phyloP scores from a whole-genome alignment of 2,888 invertebrate genomes.

The Heterodera filipjevi region DNA sequence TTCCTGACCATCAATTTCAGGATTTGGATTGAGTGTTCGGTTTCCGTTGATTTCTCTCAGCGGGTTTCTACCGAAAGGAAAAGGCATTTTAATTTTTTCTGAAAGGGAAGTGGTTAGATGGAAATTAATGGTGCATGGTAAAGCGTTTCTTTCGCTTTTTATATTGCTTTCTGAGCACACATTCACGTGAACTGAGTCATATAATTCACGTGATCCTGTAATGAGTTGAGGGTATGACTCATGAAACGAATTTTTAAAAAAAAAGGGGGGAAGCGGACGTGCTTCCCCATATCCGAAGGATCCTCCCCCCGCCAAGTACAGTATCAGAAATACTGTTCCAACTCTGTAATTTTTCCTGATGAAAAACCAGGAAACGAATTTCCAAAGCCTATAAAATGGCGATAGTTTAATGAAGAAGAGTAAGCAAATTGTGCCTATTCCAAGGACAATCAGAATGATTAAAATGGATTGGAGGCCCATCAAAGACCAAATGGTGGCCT shows the following conservation, averaged over 20 bases:
- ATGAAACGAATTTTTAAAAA: too few relatives aligned
- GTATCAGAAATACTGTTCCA: not conserved
- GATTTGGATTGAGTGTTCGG: too few relatives aligned
- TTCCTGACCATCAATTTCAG: too few relatives aligned
- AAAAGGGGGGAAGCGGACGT: not conserved
- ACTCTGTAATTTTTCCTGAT: too few relatives aligned
- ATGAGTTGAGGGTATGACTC: too few relatives aligned
- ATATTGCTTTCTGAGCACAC: too few relatives aligned
- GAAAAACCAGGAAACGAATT: not conserved
- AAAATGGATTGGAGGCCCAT: not conserved
- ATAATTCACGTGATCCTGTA: too few relatives aligned
- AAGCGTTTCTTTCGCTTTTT: too few relatives aligned
- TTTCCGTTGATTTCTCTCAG: too few relatives aligned
- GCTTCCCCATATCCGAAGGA: not conserved
- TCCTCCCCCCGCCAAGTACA: not conserved
- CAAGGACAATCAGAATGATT: not conserved
- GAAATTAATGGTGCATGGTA: too few relatives aligned
- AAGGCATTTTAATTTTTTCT: not conserved
- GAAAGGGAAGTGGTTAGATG: too few relatives aligned
- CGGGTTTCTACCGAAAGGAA: not conserved
- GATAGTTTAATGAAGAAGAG: not conserved
- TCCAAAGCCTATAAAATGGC: not conserved
- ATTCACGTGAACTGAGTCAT: too few relatives aligned
- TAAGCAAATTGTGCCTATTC: not conserved
- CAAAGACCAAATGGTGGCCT: not conserved